phyloP scores from a whole-genome alignment of 2,888 invertebrate species.

The Mechanitis mazaeus region DNA sequence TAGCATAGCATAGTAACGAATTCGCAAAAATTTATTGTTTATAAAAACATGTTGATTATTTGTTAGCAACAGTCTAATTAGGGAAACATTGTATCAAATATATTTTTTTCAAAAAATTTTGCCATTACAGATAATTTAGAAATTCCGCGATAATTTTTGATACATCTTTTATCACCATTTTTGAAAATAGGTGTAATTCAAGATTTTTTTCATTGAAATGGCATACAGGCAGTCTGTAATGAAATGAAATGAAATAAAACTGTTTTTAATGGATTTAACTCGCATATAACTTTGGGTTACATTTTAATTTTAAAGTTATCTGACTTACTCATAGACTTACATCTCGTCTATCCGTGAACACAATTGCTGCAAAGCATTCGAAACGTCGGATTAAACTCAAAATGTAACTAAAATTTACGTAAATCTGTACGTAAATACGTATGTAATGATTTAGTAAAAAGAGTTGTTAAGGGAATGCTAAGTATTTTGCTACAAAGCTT shows the following conservation, averaged over 20 bases:
- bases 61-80: conserved; percentile 1
- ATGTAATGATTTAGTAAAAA: not conserved
- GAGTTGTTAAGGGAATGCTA: conserved; percentile 1
- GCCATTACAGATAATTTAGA: conserved; percentile 7
- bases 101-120: conserved; percentile 6
- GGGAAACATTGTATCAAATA: conserved; percentile 8
- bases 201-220: conserved; percentile 3
- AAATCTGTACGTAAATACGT: too few species aligned
- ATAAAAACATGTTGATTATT: conserved; percentile 7
- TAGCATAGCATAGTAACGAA: conserved; percentile 9
- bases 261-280: too few species aligned
- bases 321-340: too few species aligned
- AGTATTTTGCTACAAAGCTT: not conserved
- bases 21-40: conserved; percentile 15
- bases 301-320: too few species aligned
- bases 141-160: conserved; percentile 7
- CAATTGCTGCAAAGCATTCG: too few species aligned
- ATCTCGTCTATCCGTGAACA: too few species aligned
- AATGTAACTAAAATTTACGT: too few species aligned
- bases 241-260: too few species aligned
- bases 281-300: too few species aligned
- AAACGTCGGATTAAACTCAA: too few species aligned
- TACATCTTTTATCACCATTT: conserved; percentile 5
- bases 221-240: not conserved
- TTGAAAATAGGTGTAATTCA: conserved; percentile 8